A percentile compares a stretch with the other conserved stretches of the same genome.
phyloP scores from a whole-genome alignment of 2,888 invertebrate genomes.

The Cloeon dipterum region DNA sequence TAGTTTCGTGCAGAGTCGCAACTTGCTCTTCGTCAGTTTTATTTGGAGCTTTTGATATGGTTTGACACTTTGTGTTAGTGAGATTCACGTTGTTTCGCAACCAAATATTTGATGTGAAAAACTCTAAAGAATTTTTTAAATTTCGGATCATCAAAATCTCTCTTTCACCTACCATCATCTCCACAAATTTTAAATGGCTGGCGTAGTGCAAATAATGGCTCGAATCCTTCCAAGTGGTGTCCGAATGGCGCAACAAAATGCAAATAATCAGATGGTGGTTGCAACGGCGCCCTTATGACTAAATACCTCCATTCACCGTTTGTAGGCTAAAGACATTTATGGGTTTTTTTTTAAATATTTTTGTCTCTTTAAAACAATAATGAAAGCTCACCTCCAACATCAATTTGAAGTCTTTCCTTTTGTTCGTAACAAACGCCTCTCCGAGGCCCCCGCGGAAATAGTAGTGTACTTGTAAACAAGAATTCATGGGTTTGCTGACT shows the following conservation, averaged over 20 bases:
- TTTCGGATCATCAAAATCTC: no score
- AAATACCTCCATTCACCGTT: background rate
- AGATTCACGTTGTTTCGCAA: no score
- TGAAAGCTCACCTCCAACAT: no score
- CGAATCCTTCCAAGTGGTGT: background rate
- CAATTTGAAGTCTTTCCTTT: no score
- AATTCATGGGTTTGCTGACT: background rate
- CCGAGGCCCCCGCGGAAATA: background rate
- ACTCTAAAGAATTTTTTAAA: no score
- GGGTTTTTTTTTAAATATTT: no score
- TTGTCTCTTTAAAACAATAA: no score
- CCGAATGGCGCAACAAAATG: background rate
- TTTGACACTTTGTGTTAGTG: no score
- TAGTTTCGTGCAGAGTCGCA: no score
- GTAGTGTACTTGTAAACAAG: background rate
- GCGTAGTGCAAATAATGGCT: background rate
- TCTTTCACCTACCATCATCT: background rate
- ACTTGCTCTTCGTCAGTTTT: no score
- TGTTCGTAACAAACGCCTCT: background rate
- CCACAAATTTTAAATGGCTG: constrained; percentile 1
- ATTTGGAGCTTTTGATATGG: no score
- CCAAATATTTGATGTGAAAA: background rate
- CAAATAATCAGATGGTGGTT: background rate
- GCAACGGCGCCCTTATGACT: background rate
- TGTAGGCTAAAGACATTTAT: background rate